A percentile compares a stretch with the other conserved stretches of the same genome.
Conservation (phyloP, 2,888 invertebrate species). For the Epiblema foenella region DNA sequence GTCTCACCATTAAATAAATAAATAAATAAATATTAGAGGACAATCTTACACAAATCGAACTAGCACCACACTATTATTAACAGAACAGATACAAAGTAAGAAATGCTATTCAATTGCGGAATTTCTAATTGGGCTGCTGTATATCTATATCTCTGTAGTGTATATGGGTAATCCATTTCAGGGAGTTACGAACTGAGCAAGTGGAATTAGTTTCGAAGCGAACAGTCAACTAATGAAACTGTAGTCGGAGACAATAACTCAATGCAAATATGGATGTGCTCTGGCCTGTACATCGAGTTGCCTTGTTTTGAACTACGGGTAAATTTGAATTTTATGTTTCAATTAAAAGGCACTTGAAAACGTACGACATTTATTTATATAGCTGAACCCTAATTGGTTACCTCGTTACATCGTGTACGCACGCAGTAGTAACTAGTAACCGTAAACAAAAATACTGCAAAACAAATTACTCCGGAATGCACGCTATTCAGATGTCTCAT, state of each 20-base stretch:
- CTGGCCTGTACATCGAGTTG: background rate
- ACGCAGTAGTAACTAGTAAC: background rate
- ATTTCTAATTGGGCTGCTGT: background rate
- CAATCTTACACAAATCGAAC: too few species aligned
- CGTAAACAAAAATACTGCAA: background rate
- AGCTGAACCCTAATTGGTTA: too few species aligned
- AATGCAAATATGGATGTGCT: slow-evolving; percentile 11
- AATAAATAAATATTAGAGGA: too few species aligned
- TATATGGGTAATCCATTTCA: background rate
- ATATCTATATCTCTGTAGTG: background rate
- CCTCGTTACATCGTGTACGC: background rate
- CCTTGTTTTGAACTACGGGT: background rate
- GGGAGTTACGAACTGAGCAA: slow-evolving; percentile 5
- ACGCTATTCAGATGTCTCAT: slow-evolving; percentile 35
- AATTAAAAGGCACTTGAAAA: too few species aligned
- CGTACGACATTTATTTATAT: too few species aligned
- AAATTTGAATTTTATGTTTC: background rate
- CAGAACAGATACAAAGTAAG: too few species aligned
- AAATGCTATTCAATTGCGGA: background rate
- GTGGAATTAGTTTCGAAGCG: background rate
- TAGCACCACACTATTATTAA: too few species aligned
- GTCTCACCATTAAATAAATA: too few species aligned
- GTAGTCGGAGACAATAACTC: background rate
- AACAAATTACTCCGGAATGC: slow-evolving; percentile 22
- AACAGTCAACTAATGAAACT: slow-evolving; percentile 3